Evolutionary conservation across 2,113 vertebrate species (phyloP).

Genomic region (Nicator chloris): DNA sequence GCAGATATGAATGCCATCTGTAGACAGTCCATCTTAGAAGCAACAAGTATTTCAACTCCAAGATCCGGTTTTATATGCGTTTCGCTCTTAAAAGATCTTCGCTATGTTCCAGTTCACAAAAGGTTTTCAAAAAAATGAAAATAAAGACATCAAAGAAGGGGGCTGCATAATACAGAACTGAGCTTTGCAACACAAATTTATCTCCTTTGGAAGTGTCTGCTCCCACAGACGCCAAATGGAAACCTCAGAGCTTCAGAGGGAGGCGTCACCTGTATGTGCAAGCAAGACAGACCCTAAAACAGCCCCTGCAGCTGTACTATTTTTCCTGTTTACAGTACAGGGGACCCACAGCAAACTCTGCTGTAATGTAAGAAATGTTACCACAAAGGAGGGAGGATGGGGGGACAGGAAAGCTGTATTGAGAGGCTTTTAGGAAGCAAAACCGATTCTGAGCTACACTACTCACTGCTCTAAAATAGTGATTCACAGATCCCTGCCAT

Average conservation of each 20-base stretch:
- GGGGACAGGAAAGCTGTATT: not conserved
- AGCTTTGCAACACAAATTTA: not conserved
- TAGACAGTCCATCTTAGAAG: not conserved
- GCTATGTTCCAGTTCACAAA: not conserved
- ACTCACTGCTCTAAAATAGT: not conserved
- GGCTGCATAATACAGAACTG: not conserved
- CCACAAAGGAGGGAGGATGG: not conserved
- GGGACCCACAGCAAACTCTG: not conserved
- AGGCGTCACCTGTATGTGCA: accelerated
- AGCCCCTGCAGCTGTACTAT: not conserved
- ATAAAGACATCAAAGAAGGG: not conserved
- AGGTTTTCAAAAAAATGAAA: not conserved
- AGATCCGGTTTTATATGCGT: not conserved
- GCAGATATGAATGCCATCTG: not conserved
- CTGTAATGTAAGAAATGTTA: not conserved
- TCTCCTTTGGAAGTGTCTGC: not conserved
- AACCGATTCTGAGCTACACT: not conserved
- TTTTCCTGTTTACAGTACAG: not conserved
- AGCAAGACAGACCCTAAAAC: not conserved
- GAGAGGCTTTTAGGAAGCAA: not conserved
- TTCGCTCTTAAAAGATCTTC: not conserved
- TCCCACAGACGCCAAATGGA: not conserved
- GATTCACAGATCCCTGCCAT: not conserved
- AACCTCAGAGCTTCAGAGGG: not conserved
- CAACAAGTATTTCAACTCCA: not conserved